Base-by-base conservation (phyloP, 2,113 vertebrate species). In the Passer montanus region DNA sequence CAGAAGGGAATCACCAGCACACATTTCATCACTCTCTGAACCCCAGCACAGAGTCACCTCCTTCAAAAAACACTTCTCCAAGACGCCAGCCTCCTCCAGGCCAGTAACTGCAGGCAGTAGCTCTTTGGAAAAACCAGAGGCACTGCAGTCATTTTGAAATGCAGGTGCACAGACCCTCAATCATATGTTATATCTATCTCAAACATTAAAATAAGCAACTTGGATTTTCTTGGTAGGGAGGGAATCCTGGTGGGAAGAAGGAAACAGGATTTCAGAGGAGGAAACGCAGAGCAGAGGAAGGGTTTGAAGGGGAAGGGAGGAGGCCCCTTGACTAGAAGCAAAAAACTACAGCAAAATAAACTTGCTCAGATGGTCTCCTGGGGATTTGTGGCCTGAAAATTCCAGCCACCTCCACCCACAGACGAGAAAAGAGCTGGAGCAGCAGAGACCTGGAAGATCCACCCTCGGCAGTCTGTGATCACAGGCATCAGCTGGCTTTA, bases 401-500 rank as follows among this genome's bases (percentile, higher is more conserved):
- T 52, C 46, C 80, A 81, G 47, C n/a, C 31, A 67, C 33, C 28
- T 30, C 58, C 53, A 77, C 18, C 53, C 5, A 5, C 3, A 15
- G 46, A 62, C 1, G 0, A 82, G n/a, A 3, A 28, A 60, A 75
- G 44, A 62, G 49, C 46, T 2, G 1, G 24, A 73, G 37, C 12
- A 47, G n/a, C 60, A 58, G 24, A 47, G 23, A 87, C 23, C 59
- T 50, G 41, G 27, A 80, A 31, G 62, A 84, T 9, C 13, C 18
- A n/a, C 31, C 27, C 58, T 83, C 0, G 0, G 11, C 3, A 3
- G n/a, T 10, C 35, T 52, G 37, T 35, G n/a, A 70, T 23, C 52
- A 37, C 0, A 0, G 50, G 67, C 39, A 82, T 77, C 56, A 28
- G 16, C 39, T 24, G 13, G 9, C 58, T 59, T 33, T 15, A 73